Conservation (phyloP, 1,140 invertebrate genomes). For the Diachasma alloeum region DNA sequence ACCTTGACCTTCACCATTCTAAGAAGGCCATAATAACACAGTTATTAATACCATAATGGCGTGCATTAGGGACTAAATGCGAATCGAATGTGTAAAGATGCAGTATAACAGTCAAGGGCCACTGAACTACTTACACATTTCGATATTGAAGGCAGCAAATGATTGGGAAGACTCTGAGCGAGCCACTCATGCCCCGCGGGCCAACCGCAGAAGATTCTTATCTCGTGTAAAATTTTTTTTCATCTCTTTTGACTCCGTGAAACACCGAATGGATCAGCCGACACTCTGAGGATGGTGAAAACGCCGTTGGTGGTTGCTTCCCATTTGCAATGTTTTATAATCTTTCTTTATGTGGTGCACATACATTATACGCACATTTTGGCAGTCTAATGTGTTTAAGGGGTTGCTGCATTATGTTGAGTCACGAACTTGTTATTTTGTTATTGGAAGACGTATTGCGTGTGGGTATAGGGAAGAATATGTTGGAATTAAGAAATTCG, state of each 20-base stretch:
- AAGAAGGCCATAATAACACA: no score
- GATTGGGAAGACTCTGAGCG: background rate
- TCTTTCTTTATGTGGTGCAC: background rate
- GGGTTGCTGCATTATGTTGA: conserved; percentile 63
- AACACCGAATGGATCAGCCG: background rate
- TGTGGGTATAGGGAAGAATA: no score
- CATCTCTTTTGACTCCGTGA: background rate
- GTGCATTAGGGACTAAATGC: conserved; percentile 5
- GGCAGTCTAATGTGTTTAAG: conserved; percentile 24
- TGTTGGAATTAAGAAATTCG: no score
- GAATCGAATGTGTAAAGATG: conserved; percentile 28
- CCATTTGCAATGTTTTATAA: background rate
- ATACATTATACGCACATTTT: background rate
- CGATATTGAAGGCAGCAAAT: background rate
- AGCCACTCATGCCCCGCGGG: background rate
- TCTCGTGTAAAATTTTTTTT: background rate
- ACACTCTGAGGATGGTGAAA: background rate
- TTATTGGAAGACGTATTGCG: conserved; percentile 50
- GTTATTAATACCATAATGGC: background rate
- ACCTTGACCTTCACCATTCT: no score
- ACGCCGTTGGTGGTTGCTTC: background rate
- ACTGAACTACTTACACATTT: conserved; percentile 8
- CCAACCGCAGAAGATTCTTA: background rate
- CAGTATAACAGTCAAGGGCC: background rate
- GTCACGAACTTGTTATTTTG: conserved; percentile 64